Evolutionary conservation across 1,140 invertebrate genomes (phyloP).

Genomic region (Epicauta chinensis): DNA sequence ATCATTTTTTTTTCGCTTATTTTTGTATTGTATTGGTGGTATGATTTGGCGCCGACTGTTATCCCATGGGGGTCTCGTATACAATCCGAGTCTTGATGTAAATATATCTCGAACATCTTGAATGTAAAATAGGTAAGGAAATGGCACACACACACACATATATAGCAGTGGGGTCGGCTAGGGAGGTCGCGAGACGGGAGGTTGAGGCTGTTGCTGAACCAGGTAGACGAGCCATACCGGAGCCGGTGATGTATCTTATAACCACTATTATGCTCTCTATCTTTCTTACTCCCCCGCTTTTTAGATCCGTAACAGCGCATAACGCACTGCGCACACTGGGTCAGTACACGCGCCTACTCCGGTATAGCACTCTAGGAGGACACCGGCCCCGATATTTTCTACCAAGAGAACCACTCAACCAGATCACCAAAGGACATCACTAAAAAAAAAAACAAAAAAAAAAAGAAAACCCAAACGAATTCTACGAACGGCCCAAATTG

Average conservation of each 20-base stretch:
- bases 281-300: slow-evolving; percentile 25
- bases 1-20: too few relatives aligned
- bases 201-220: slow-evolving; percentile 17
- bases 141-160: slow-evolving; percentile 13
- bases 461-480: too few relatives aligned
- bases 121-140: slow-evolving; percentile 28
- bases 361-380: slow-evolving; percentile 6
- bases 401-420: not conserved
- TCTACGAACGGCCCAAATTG: too few relatives aligned
- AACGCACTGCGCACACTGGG: slow-evolving; percentile 33
- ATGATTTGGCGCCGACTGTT: slow-evolving; percentile 10
- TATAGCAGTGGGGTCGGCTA: not conserved
- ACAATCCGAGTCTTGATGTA: slow-evolving; percentile 13
- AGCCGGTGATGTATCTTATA: slow-evolving; percentile 6
- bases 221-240: slow-evolving; percentile 17
- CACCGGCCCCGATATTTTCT: not conserved
- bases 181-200: slow-evolving; percentile 21
- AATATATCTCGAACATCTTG: slow-evolving; percentile 26
- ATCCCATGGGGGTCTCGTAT: too few relatives aligned
- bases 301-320: slow-evolving; percentile 31
- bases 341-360: slow-evolving; percentile 27
- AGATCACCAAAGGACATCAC: not conserved
- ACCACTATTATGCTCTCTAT: too few relatives aligned
- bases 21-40: not conserved
- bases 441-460: too few relatives aligned